phyloP scores from a whole-genome alignment of 2,113 vertebrate species.

The Chlorocebus sabaeus region DNA sequence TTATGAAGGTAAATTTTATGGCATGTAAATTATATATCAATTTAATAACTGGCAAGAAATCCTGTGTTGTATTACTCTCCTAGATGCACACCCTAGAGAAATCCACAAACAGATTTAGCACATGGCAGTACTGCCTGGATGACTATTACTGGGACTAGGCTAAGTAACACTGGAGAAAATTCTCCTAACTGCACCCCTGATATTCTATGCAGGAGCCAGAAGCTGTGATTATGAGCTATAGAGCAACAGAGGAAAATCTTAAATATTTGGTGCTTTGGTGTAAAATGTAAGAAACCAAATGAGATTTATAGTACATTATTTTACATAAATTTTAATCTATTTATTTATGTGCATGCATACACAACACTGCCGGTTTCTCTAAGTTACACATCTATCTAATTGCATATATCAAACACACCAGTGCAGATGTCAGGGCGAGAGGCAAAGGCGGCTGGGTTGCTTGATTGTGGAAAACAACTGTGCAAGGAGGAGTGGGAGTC shows the following conservation, averaged over 20 bases:
- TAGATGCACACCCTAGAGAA: not conserved
- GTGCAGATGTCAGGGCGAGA: accelerated
- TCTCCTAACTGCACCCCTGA: accelerated
- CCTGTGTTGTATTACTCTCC: accelerated
- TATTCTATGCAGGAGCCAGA: accelerated
- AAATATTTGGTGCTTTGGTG: accelerated
- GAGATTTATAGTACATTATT: not conserved
- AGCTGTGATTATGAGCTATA: not conserved
- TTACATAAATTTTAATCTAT: not conserved
- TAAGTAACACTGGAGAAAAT: accelerated
- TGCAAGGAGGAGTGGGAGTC: accelerated
- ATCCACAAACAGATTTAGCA: not conserved
- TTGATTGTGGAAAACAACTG: accelerated
- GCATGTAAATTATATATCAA: not conserved
- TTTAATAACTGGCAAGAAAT: not conserved
- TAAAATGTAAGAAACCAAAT: no score
- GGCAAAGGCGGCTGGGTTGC: accelerated
- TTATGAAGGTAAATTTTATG: not conserved
- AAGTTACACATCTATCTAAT: accelerated
- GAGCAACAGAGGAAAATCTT: not conserved
- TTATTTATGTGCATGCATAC: not conserved
- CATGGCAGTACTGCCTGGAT: accelerated
- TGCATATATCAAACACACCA: not conserved
- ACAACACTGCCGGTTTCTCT: not conserved
- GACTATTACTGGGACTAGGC: accelerated